Evolutionary conservation across 2,113 vertebrate genomes (phyloP), one percentile per base, ranked within the genome.

Genomic region (Rattus norvegicus): DNA sequence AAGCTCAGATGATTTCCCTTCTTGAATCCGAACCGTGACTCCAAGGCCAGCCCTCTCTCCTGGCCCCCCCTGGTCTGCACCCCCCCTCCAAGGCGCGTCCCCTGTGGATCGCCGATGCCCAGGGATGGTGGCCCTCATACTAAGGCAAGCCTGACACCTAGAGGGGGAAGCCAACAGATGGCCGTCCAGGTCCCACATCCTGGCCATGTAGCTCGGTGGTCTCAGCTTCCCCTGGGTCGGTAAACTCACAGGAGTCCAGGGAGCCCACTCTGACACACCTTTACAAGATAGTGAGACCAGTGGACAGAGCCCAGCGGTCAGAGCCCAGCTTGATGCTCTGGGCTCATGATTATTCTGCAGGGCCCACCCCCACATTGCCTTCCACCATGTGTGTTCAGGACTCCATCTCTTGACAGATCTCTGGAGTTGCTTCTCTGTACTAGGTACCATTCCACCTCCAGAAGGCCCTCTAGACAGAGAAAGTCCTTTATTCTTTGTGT

Each of bases 91-190:
- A n/a, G 88, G 84, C 49, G 0, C 49, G 63, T 95, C 91, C 94
- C 87, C 84, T 56, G 75, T 0, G 36, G 96, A 92, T 36, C 33
- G 70, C 49, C 0, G 0, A 69, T 80, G 90, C 85, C 9, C 63
- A 39, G 63, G 96, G 91, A 96, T 73, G 65, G 94, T 72, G 36
- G 89, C 65, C 54, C 88, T 54, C 81, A 59, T 30, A 26, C 4
- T 98, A 97, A 97, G 95, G 95, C 97, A 98, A 98, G 98, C 88
- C 98, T 98, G 98, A 98, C 98, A 98, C 96, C 98, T 98, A 98
- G 95, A 98, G 98, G 98, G 98, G 43, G 98, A 97, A 87, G 88
- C 20, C 52, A 1, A 75, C 11, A 33, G 94, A 33, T 72, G 61
- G 90, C 56, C 79, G 98, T 98, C 98, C 97, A 98, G 98, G 61